These are phyloP conservation scores for Apotomis capreana DNA, from an alignment of 2,888 invertebrate species.

Conservation along the genomic window DNA sequence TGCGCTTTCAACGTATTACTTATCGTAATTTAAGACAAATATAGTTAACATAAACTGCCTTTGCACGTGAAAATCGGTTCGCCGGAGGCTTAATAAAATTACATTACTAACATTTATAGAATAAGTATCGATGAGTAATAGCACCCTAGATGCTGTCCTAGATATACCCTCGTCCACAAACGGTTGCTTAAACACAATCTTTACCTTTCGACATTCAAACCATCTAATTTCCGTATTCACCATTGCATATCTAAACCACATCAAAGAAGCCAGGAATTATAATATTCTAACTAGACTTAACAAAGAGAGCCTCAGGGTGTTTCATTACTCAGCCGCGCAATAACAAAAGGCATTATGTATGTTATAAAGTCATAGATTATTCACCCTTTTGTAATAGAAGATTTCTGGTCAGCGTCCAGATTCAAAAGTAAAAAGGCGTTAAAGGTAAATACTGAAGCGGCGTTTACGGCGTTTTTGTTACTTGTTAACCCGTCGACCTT, in stretches of 20 bases:
- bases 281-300: constrained; percentile 56
- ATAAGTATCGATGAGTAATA: constrained; percentile 18
- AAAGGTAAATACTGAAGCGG: not conserved
- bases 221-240: constrained; percentile 38
- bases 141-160: constrained; percentile 13
- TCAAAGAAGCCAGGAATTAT: constrained; percentile 49
- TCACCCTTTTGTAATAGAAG: not conserved
- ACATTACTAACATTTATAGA: constrained; percentile 7
- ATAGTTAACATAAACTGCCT: too few relatives aligned
- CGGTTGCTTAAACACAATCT: constrained; percentile 20
- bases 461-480: not conserved
- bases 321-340: constrained; percentile 50
- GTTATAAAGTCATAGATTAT: not conserved
- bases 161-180: constrained; percentile 5
- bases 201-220: constrained; percentile 39
- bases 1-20: not conserved
- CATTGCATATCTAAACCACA: constrained; percentile 31
- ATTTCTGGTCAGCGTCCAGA: constrained; percentile 4
- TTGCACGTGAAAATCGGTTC: not conserved
- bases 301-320: constrained; percentile 56
- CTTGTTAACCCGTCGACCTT: constrained; percentile 52
- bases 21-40: too few relatives aligned
- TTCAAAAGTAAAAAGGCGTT: constrained; percentile 1
- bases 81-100: not conserved
- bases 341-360: constrained; percentile 7